Percentiles rank a stretch among this genome's conserved stretches.
phyloP scores from a whole-genome alignment of 1,140 invertebrate species.

The Ceratitis capitata region DNA sequence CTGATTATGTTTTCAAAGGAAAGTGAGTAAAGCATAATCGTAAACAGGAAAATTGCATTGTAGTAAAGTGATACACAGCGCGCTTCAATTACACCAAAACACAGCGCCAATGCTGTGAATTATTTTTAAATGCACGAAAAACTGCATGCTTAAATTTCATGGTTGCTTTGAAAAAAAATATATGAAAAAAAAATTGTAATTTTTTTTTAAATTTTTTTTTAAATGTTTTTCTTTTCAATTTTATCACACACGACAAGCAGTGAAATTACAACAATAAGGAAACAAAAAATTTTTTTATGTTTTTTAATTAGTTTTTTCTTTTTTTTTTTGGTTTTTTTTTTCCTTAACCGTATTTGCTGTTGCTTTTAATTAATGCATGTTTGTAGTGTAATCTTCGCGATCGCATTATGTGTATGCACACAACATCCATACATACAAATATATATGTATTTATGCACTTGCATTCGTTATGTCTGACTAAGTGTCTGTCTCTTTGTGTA shows the following conservation, averaged over 20 bases:
- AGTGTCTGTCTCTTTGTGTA: neutral
- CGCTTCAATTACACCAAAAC: neutral
- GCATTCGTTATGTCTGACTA: neutral
- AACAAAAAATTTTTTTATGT: neutral
- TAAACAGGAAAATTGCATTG: neutral
- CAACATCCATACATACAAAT: neutral
- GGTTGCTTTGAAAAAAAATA: neutral
- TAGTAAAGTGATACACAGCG: neutral
- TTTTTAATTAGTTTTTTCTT: neutral
- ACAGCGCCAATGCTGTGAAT: neutral
- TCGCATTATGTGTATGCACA: neutral
- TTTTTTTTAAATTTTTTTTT: neutral
- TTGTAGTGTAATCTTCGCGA: neutral
- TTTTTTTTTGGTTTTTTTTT: neutral
- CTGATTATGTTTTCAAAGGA: neutral
- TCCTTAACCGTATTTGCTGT: neutral
- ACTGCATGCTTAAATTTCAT: neutral
- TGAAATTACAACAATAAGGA: neutral
- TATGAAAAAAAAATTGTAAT: neutral
- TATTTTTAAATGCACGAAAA: conserved; percentile 11
- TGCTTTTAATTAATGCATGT: conserved; percentile 27
- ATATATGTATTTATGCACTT: neutral
- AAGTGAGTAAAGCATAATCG: neutral
- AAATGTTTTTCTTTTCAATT: neutral
- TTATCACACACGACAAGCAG: too few species aligned